These are phyloP conservation scores for Papilio aristodemus DNA, from an alignment of 1,140 invertebrate genomes.

Conservation along the genomic window DNA sequence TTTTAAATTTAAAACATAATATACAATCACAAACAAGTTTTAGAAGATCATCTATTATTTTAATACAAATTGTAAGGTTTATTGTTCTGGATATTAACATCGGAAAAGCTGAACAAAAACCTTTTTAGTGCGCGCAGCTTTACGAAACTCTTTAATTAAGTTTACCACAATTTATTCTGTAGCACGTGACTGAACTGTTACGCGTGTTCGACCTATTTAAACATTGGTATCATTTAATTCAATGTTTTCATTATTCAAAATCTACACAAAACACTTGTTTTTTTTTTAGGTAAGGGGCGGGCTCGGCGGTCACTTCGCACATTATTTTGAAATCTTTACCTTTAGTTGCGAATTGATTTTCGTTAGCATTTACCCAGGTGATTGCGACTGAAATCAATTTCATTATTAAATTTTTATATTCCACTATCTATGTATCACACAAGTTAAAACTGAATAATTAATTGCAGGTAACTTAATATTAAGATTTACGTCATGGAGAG, in stretches of 20 bases:
- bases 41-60: no score
- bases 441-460: no score
- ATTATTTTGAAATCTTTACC: conserved; percentile 88
- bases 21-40: no score
- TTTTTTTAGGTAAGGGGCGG: no score
- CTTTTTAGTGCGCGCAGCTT: conserved; percentile 21
- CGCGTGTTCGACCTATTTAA: conserved; percentile 7
- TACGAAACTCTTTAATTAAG: conserved; percentile 55
- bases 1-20: no score
- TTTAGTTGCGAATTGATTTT: conserved; percentile 90
- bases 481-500: no score
- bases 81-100: neutral
- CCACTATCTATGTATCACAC: no score
- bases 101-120: conserved; percentile 17
- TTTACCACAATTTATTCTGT: conserved; percentile 62
- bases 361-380: conserved; percentile 91
- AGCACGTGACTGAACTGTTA: conserved; percentile 52
- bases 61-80: neutral
- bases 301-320: conserved; percentile 92
- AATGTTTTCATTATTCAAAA: no score
- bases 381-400: conserved; percentile 86
- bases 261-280: no score
- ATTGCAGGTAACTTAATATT: no score
- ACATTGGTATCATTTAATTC: conserved; percentile 12
- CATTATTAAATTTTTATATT: conserved; percentile 24